Base-by-base conservation (phyloP, 2,888 invertebrate genomes). In the Drepanosiphum platanoidis region DNA sequence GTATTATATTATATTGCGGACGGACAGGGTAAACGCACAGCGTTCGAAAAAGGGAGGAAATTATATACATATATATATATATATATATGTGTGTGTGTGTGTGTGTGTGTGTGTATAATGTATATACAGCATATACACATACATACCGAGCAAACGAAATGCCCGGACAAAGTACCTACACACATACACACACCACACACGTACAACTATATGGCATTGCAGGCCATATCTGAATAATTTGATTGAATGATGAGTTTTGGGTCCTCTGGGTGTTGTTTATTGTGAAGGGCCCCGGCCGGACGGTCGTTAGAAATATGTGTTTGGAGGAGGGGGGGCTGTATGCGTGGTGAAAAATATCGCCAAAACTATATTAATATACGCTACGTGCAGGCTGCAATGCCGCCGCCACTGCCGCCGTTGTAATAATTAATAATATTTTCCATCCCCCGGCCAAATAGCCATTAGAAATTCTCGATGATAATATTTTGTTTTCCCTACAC, bases 231-330 rank as follows among this genome's bases (percentile, higher is more conserved):
- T 66, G 78, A 79, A 68, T 79, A 79, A 79, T 79, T 79, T 79
- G 66, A 79, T 79, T 66, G 79, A 68, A 80, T 52, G 80, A 81
- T 58, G 80, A 81, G 80, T 81, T 80, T 80, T 9, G 70, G 71
- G 80, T 81, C 80, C 80, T 81, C 36, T 39, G 80, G 80, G 80
- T 81, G 80, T 81, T 36, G 80, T 81, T 80, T 80, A 80, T 80
- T 22, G 79, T 66, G 79, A 79, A 68, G 79, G 79, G 46, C 64
- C n/a, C 77, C 39, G 30, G 34, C 27, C 22, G n/a, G 36, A n/a
- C 58, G 75, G 61, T 64, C 61, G 30, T 64, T 78, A 42, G 78
- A 78, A 78, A 78, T 64, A 78, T 66, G 61, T 61, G 61, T 77
- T 77, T n/a, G 39, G 39, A 0, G 32, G 22, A 11, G 52, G 39